Conservation (phyloP, 2,113 vertebrate species). For the Bubo bubo region DNA sequence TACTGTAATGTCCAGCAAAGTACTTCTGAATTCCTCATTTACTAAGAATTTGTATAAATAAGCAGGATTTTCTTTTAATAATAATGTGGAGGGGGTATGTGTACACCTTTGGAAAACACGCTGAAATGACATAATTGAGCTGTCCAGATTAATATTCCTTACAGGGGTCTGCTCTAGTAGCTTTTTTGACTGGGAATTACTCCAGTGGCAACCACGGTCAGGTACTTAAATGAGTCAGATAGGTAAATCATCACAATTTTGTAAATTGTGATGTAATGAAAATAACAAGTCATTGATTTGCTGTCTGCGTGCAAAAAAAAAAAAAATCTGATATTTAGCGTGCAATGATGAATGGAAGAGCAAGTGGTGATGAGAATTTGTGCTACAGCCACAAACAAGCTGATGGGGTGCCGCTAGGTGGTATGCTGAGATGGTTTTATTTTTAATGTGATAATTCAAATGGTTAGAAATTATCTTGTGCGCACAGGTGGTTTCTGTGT, state of each 20-base stretch:
- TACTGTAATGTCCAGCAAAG: not conserved
- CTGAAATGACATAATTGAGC: not conserved
- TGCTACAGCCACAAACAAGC: not conserved
- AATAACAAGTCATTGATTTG: not conserved
- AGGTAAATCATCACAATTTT: not conserved
- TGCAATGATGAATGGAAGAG: not conserved
- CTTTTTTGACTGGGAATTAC: not conserved
- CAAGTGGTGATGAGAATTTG: not conserved
- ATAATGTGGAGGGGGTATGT: not conserved
- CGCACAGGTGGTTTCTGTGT: not conserved
- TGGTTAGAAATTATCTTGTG: not conserved
- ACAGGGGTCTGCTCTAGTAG: not conserved
- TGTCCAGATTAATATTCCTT: not conserved
- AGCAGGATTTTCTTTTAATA: not conserved
- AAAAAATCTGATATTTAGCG: not conserved
- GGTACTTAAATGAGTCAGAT: not conserved
- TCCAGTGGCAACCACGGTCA: not conserved
- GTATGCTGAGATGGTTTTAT: not conserved
- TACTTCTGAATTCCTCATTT: not conserved
- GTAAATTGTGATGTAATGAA: not conserved
- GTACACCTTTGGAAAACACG: not conserved
- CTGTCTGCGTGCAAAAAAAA: not conserved
- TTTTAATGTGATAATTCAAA: not conserved
- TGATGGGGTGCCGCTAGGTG: not conserved
- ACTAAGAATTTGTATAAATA: not conserved